These are phyloP conservation scores for Fopius arisanus DNA, from an alignment of 1,140 invertebrate species.

Conservation along the genomic window DNA sequence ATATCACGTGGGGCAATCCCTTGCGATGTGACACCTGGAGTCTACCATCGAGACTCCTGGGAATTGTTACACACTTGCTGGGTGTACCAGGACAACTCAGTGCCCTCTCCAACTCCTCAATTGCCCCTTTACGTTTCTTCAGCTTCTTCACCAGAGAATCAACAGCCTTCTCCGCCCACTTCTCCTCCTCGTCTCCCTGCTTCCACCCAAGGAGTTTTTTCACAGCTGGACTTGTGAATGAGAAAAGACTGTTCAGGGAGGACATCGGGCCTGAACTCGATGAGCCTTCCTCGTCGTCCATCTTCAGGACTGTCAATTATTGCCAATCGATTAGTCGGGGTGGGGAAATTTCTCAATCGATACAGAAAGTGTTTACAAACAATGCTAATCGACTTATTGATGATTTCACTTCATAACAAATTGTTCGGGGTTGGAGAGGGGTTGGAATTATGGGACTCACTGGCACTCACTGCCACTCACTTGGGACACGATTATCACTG, in stretches of 20 bases:
- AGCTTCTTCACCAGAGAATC: constrained; percentile 98
- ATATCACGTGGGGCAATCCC: constrained; percentile 96
- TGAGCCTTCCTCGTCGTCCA: constrained; percentile 86
- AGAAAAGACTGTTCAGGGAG: constrained; percentile 91
- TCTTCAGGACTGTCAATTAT: too few species aligned
- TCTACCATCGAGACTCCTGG: constrained; percentile 92
- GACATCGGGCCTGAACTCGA: constrained; percentile 86
- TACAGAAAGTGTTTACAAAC: too few species aligned
- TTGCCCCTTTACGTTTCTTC: constrained; percentile 95
- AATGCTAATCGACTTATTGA: too few species aligned
- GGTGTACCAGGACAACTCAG: constrained; percentile 91
- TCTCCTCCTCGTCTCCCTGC: constrained; percentile 97
- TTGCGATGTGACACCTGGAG: constrained; percentile 95
- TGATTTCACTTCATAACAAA: too few species aligned
- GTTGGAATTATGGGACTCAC: too few species aligned
- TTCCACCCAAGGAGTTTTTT: constrained; percentile 98
- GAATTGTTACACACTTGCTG: constrained; percentile 98
- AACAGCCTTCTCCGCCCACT: constrained; percentile 99
- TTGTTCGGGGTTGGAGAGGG: too few species aligned
- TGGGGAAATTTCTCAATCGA: background rate
- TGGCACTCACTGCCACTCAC: too few species aligned
- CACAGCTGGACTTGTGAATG: constrained; percentile 96
- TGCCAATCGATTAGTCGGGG: background rate
- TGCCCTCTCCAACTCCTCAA: constrained; percentile 95
- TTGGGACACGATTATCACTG: too few species aligned